phyloP scores from a whole-genome alignment of 2,888 invertebrate species.

The Papilio protenor region DNA sequence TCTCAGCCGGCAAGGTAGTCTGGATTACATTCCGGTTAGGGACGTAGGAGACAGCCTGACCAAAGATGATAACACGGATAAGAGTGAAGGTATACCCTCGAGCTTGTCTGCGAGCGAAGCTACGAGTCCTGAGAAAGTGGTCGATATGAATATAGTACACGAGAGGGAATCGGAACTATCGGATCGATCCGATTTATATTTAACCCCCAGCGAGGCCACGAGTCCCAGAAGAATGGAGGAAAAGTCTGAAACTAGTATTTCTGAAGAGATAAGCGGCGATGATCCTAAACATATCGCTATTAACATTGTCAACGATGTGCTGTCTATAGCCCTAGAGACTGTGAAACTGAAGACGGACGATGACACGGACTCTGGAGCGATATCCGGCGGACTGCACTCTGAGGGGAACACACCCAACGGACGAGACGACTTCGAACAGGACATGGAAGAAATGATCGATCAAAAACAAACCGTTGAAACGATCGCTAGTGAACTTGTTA shows the following conservation, averaged over 20 bases:
- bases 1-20: slow-evolving; percentile 74
- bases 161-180: slow-evolving; percentile 87
- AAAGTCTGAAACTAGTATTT: slow-evolving; percentile 69
- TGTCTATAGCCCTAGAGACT: slow-evolving; percentile 76
- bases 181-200: slow-evolving; percentile 87
- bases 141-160: slow-evolving; percentile 68
- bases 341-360: slow-evolving; percentile 76
- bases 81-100: slow-evolving; percentile 80
- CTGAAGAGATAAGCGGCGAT: slow-evolving; percentile 62
- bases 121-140: slow-evolving; percentile 76
- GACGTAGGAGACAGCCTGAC: slow-evolving; percentile 74
- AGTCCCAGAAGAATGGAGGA: slow-evolving; percentile 78
- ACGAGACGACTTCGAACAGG: slow-evolving; percentile 76
- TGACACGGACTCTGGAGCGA: slow-evolving; percentile 79
- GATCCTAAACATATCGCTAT: slow-evolving; percentile 77
- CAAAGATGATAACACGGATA: slow-evolving; percentile 78
- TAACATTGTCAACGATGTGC: slow-evolving; percentile 79
- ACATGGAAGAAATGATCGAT: slow-evolving; percentile 72
- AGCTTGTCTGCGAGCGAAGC: slow-evolving; percentile 80
- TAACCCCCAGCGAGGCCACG: slow-evolving; percentile 87
- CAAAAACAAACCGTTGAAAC: slow-evolving; percentile 68
- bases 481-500: slow-evolving; percentile 70
- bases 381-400: slow-evolving; percentile 75
- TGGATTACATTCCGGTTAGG: slow-evolving; percentile 81
- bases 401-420: slow-evolving; percentile 80